These are phyloP conservation scores for Bedellia somnulentella DNA, from an alignment of 2,888 invertebrate genomes.

Conservation along the genomic window DNA sequence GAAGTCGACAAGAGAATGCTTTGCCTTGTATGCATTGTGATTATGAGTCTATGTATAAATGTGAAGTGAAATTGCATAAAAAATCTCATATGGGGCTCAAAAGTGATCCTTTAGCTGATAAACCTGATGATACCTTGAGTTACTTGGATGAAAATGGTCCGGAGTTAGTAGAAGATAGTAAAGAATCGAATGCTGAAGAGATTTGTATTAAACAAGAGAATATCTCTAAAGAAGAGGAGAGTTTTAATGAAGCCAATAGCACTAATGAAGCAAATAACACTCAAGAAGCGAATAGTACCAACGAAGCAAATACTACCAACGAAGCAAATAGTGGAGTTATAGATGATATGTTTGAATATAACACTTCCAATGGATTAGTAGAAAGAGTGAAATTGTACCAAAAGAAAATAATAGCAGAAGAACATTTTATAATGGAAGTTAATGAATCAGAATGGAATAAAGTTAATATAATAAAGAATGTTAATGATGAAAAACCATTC, in stretches of 20 bases:
- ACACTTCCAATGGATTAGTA: background rate
- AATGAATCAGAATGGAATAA: constrained; percentile 9
- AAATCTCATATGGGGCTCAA: constrained; percentile 14
- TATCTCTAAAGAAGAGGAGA: background rate
- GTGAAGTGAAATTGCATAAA: constrained; percentile 29
- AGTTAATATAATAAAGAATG: background rate
- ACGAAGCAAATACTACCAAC: background rate
- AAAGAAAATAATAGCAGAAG: background rate
- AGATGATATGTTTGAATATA: background rate
- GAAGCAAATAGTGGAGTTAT: background rate
- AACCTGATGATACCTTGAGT: no score
- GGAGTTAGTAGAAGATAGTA: background rate
- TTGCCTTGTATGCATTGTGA: constrained; percentile 25
- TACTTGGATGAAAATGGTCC: constrained; percentile 6
- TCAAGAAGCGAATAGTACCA: background rate
- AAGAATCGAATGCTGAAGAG: background rate
- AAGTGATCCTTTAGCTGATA: constrained; percentile 8
- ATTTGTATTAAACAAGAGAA: background rate
- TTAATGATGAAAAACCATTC: constrained; percentile 19
- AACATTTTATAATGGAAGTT: constrained; percentile 16
- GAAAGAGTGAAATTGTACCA: background rate
- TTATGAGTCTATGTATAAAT: constrained; percentile 25
- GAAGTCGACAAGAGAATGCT: constrained; percentile 17
- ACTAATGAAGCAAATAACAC: background rate
- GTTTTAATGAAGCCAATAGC: background rate